Percentiles rank a stretch among this genome's conserved stretches.
These are phyloP conservation scores for Sinosuthora webbiana DNA, from an alignment of 2,113 vertebrate genomes.

Conservation along the genomic window DNA sequence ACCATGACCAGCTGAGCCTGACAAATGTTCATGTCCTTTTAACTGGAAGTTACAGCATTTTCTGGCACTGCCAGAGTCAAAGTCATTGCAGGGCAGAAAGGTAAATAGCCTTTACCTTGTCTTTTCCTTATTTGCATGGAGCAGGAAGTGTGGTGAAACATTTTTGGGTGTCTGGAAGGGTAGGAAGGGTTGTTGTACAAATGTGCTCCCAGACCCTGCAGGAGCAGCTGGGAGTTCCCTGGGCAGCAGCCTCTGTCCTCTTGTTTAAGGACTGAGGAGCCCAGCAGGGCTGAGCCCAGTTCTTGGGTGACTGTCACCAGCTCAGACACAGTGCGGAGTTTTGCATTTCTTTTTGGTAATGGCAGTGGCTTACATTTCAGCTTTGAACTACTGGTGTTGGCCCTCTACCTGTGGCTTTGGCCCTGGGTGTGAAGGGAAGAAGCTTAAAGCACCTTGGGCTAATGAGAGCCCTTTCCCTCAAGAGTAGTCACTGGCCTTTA, in stretches of 20 bases:
- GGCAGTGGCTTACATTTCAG: background rate
- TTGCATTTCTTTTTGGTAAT: background rate
- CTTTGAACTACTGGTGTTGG: background rate
- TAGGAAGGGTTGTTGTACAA: background rate
- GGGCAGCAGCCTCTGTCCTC: background rate
- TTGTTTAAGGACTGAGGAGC: background rate
- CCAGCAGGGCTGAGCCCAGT: background rate
- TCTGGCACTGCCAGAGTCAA: background rate
- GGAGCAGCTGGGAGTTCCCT: background rate
- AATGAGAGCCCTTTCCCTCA: background rate
- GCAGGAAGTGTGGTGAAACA: background rate
- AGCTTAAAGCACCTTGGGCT: background rate
- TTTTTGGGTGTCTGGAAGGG: background rate
- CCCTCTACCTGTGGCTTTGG: background rate
- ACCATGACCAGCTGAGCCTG: background rate
- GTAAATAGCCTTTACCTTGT: background rate
- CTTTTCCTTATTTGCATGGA: background rate
- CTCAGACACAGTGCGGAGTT: background rate
- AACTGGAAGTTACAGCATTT: background rate
- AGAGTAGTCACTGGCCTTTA: background rate
- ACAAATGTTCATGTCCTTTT: background rate
- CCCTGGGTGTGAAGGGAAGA: background rate
- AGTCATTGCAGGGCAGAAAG: background rate
- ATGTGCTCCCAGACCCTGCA: background rate
- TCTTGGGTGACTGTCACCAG: background rate